These are phyloP conservation scores for Tethya wilhelma DNA, from an alignment of 37 sponge, comb jelly and placozoan species.

Conservation along the genomic window DNA sequence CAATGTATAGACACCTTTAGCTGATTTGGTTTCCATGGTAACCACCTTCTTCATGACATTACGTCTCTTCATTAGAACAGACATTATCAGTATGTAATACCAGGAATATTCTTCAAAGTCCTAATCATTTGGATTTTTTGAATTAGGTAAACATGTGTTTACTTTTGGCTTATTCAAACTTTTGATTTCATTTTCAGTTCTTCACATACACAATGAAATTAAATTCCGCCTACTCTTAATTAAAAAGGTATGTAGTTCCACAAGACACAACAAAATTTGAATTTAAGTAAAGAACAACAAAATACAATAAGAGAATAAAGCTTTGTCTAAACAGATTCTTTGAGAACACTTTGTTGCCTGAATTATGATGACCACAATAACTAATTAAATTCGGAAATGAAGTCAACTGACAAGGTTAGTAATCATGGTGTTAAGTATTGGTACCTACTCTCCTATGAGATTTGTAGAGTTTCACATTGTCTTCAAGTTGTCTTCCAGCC, in stretches of 20 bases:
- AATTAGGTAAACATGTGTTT: not conserved
- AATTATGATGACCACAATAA: not conserved
- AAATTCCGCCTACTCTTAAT: not conserved
- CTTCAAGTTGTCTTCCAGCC: constrained; percentile 10
- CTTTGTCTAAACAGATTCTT: not conserved
- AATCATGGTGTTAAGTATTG: not conserved
- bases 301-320: not conserved
- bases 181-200: not conserved
- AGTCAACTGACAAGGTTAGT: not conserved
- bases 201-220: not conserved
- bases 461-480: constrained; percentile 21
- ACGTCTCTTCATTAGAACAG: not conserved
- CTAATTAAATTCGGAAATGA: not conserved
- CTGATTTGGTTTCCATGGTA: constrained; percentile 28
- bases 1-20: constrained; percentile 4
- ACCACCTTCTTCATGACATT: not conserved
- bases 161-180: not conserved
- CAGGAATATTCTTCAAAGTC: not conserved
- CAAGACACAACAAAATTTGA: not conserved
- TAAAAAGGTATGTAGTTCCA: not conserved
- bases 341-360: not conserved
- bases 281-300: not conserved
- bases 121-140: not conserved
- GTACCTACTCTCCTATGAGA: constrained; percentile 16
- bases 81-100: not conserved